phyloP scores from a whole-genome alignment of 2,797 vertebrate species.

The Lepilemur ruficaudatus region DNA sequence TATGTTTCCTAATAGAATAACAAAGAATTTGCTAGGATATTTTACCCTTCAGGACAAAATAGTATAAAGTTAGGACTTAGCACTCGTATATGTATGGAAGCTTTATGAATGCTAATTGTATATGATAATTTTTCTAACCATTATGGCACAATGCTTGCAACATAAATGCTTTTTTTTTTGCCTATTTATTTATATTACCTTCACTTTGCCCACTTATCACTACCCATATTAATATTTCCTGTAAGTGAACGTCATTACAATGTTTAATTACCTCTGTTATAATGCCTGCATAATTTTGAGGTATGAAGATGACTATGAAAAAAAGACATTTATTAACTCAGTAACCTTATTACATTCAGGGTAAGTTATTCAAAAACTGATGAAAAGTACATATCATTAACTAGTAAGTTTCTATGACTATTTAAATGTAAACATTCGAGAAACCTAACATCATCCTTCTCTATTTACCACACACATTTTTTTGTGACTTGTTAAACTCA shows the following conservation, averaged over 20 bases:
- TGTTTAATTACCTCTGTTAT: not conserved
- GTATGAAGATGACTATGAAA: not conserved
- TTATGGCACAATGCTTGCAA: not conserved
- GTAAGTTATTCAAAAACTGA: constrained; percentile 45
- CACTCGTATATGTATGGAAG: not conserved
- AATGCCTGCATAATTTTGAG: not conserved
- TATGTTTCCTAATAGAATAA: constrained; percentile 17
- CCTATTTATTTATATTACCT: not conserved
- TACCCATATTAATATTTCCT: not conserved
- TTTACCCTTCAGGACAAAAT: not conserved
- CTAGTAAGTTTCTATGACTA: not conserved
- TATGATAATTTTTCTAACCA: constrained; percentile 2
- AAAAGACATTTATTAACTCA: constrained; percentile 11
- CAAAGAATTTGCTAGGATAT: not conserved
- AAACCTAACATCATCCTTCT: constrained; percentile 14
- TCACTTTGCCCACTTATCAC: not conserved
- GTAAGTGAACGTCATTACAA: not conserved
- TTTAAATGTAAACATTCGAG: constrained; percentile 44
- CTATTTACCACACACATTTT: not conserved
- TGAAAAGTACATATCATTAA: not conserved
- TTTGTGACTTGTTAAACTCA: not conserved
- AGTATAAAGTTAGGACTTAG: not conserved
- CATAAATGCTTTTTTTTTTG: not conserved
- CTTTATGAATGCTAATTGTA: constrained; percentile 13
- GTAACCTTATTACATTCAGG: not conserved